Conservation (phyloP, 2,888 invertebrate genomes). For the Drosophila sordidula region DNA sequence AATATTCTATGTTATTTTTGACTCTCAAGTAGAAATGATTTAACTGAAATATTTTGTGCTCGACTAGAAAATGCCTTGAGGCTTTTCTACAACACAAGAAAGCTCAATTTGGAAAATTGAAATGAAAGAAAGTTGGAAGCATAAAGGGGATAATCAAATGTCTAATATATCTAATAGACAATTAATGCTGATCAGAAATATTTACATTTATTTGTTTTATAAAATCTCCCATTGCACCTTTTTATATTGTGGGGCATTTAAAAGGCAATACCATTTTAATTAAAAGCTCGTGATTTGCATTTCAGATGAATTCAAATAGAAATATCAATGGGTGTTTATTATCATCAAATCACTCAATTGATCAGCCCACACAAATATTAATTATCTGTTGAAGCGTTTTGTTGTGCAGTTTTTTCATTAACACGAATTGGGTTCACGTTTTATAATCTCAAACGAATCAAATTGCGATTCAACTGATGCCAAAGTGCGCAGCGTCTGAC, state of each 20-base stretch:
- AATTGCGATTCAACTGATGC: constrained; percentile 40
- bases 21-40: not conserved
- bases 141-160: too few species aligned
- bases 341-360: constrained; percentile 16
- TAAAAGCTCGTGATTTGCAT: constrained; percentile 3
- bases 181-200: not conserved
- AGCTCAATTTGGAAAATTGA: too few species aligned
- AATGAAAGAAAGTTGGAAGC: too few species aligned
- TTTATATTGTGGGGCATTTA: not conserved
- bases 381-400: constrained; percentile 24
- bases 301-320: not conserved
- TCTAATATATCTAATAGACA: too few species aligned
- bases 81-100: not conserved
- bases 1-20: constrained; percentile 25
- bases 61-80: not conserved
- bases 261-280: constrained; percentile 2
- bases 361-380: constrained; percentile 16
- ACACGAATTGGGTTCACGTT: constrained; percentile 8
- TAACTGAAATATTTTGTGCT: not conserved
- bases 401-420: constrained; percentile 23
- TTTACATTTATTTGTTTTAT: too few species aligned
- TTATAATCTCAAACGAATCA: constrained; percentile 32
- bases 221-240: not conserved
- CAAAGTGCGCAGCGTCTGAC: constrained; percentile 20
- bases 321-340: not conserved